Percentiles rank a stretch among this genome's conserved stretches.
Conservation (phyloP, 2,113 vertebrate genomes). For the Nanger granti region DNA sequence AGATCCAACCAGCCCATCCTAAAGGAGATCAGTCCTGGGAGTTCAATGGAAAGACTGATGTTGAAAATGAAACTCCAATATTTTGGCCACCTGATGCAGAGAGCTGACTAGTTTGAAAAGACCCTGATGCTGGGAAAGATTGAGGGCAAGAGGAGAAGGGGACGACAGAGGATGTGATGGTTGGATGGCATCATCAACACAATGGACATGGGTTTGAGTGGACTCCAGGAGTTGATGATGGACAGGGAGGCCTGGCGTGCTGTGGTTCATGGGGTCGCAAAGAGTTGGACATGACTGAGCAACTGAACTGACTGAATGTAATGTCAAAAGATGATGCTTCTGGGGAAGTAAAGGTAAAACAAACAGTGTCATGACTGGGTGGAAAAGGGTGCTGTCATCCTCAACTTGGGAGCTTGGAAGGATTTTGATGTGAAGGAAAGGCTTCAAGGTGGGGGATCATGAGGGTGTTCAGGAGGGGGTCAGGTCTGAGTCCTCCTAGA, state of each 20-base stretch:
- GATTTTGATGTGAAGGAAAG: background rate
- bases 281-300: fast-evolving
- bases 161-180: background rate
- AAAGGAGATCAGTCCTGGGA: background rate
- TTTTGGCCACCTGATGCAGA: background rate
- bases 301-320: background rate
- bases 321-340: background rate
- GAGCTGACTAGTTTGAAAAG: background rate
- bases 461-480: background rate
- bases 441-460: background rate
- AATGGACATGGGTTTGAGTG: background rate
- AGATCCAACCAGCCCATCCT: background rate
- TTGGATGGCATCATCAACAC: background rate
- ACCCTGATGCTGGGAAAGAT: background rate
- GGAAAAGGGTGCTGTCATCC: background rate
- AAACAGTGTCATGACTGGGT: background rate
- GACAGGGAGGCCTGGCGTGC: background rate
- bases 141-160: background rate
- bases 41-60: background rate
- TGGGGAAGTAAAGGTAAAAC: background rate
- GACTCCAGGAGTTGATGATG: background rate
- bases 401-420: background rate
- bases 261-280: background rate
- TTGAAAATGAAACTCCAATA: background rate
- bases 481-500: background rate